phyloP scores from a whole-genome alignment of 2,888 invertebrate genomes.

The Parnassius smintheus region DNA sequence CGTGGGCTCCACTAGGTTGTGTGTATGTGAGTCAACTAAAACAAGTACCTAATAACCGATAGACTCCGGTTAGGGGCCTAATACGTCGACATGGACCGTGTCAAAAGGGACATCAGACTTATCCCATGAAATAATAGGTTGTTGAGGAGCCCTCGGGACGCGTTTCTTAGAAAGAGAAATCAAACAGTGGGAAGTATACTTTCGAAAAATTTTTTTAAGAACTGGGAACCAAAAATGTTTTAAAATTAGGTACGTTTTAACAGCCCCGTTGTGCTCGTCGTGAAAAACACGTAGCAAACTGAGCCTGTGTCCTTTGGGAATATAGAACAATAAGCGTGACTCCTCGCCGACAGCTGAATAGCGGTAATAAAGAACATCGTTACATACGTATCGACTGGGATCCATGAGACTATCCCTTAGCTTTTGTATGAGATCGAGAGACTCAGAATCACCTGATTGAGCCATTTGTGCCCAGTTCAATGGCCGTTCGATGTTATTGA shows the following conservation, averaged over 20 bases:
- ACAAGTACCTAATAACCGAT: slow-evolving; percentile 25
- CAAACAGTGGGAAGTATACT: slow-evolving; percentile 16
- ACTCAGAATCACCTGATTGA: slow-evolving; percentile 29
- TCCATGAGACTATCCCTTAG: slow-evolving; percentile 29
- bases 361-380: slow-evolving; percentile 30
- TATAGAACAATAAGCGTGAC: slow-evolving; percentile 28
- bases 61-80: slow-evolving; percentile 15
- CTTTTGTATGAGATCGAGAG: slow-evolving; percentile 18
- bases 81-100: slow-evolving; percentile 28
- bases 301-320: slow-evolving; percentile 36
- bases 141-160: slow-evolving; percentile 29
- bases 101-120: slow-evolving; percentile 33
- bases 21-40: slow-evolving; percentile 32
- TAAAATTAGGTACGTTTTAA: slow-evolving; percentile 19
- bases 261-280: slow-evolving; percentile 21
- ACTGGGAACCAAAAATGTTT: slow-evolving; percentile 24
- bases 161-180: slow-evolving; percentile 28
- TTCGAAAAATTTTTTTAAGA: slow-evolving; percentile 13
- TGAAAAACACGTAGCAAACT: slow-evolving; percentile 37
- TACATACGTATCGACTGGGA: slow-evolving; percentile 22
- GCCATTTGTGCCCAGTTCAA: slow-evolving; percentile 33
- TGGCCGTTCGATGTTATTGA: slow-evolving; percentile 16
- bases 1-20: no score
- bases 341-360: slow-evolving; percentile 28
- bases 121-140: slow-evolving; percentile 33